These are phyloP conservation scores for Cheilosia variabilis DNA, from an alignment of 2,888 invertebrate genomes.

Conservation along the genomic window DNA sequence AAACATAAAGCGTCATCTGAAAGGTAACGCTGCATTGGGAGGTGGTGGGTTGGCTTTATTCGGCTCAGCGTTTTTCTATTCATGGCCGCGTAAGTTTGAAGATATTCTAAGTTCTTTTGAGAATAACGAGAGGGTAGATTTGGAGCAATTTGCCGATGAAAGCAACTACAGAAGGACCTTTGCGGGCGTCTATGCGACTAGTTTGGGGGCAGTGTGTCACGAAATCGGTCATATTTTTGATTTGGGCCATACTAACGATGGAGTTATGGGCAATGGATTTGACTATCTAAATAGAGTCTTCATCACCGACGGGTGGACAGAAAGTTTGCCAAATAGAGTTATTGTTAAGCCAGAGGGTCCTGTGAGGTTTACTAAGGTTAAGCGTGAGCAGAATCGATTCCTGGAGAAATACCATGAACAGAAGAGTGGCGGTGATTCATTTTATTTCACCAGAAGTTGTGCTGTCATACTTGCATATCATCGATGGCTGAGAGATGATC, in stretches of 20 bases:
- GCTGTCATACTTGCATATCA: slow-evolving; percentile 81
- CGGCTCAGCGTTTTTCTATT: slow-evolving; percentile 94
- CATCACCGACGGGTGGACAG: slow-evolving; percentile 85
- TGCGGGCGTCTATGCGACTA: slow-evolving; percentile 95
- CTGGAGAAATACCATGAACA: slow-evolving; percentile 82
- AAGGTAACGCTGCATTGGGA: slow-evolving; percentile 95
- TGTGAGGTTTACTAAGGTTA: slow-evolving; percentile 80
- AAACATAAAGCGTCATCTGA: slow-evolving; percentile 88
- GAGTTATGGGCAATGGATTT: slow-evolving; percentile 97
- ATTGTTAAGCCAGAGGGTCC: slow-evolving; percentile 74
- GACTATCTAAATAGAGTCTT: slow-evolving; percentile 92
- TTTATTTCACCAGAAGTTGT: slow-evolving; percentile 82
- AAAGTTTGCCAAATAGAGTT: slow-evolving; percentile 81
- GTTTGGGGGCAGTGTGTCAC: slow-evolving; percentile 95
- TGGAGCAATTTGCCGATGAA: slow-evolving; percentile 92
- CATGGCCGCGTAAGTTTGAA: slow-evolving; percentile 91
- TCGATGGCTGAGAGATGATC: slow-evolving; percentile 80
- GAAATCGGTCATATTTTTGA: slow-evolving; percentile 96
- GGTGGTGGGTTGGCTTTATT: slow-evolving; percentile 96
- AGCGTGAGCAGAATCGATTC: slow-evolving; percentile 77
- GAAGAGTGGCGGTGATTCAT: slow-evolving; percentile 80
- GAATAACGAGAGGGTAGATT: slow-evolving; percentile 87
- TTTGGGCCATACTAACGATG: slow-evolving; percentile 94
- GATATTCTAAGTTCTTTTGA: slow-evolving; percentile 86
- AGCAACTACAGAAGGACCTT: slow-evolving; percentile 94